These are phyloP conservation scores for Rhopalosiphum padi DNA, from an alignment of 1,140 invertebrate species.

Conservation along the genomic window DNA sequence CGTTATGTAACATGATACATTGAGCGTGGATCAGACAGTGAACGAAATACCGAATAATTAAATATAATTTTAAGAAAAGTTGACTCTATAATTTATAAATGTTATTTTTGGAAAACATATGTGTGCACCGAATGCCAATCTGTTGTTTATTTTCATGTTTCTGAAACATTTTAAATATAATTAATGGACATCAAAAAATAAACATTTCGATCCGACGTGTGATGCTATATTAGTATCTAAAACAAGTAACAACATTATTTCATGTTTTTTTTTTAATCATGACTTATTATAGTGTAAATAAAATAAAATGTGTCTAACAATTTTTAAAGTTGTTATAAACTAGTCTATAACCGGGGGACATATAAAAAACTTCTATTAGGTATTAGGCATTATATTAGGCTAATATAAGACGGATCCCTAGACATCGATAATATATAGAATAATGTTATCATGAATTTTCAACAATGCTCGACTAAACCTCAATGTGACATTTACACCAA, in stretches of 20 bases:
- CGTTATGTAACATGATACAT: neutral
- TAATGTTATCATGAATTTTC: neutral
- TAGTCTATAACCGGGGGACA: neutral
- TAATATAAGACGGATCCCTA: neutral
- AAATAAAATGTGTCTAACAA: neutral
- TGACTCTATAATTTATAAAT: neutral
- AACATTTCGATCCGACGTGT: neutral
- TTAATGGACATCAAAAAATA: neutral
- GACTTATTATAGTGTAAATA: neutral
- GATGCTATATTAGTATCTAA: neutral
- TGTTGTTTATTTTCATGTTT: neutral
- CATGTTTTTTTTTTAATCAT: neutral
- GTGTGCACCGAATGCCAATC: neutral
- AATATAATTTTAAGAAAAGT: neutral
- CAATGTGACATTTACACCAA: neutral
- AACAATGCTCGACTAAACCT: neutral
- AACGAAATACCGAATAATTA: neutral
- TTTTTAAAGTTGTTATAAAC: neutral
- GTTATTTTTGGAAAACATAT: conserved; percentile 7
- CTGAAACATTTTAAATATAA: neutral
- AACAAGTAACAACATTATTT: too few relatives aligned
- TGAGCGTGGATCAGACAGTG: neutral
- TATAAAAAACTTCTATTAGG: neutral
- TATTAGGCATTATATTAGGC: neutral
- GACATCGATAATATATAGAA: neutral